These are phyloP conservation scores for Ecliptopera silaceata DNA, from an alignment of 2,888 invertebrate species.

Conservation along the genomic window DNA sequence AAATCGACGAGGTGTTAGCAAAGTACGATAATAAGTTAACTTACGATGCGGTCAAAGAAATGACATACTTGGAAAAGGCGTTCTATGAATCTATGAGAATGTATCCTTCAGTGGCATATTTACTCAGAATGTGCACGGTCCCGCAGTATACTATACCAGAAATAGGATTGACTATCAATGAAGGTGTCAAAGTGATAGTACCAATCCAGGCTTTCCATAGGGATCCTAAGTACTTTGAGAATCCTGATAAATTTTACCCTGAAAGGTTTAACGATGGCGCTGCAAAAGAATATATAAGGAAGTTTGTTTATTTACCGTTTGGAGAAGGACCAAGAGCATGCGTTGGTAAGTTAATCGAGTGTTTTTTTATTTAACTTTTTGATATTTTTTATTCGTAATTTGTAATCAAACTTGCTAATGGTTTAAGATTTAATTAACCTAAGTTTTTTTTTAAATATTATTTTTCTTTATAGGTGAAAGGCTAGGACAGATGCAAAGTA, in stretches of 20 bases:
- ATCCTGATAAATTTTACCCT: slow-evolving; percentile 65
- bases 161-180: slow-evolving; percentile 59
- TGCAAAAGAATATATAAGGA: slow-evolving; percentile 54
- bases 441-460: too few species aligned
- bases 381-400: neutral
- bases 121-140: slow-evolving; percentile 63
- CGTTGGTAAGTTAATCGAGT: slow-evolving; percentile 56
- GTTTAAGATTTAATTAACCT: too few species aligned
- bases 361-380: neutral
- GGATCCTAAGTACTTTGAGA: slow-evolving; percentile 65
- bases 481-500: slow-evolving; percentile 68
- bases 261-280: slow-evolving; percentile 61
- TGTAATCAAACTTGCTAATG: neutral
- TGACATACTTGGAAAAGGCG: slow-evolving; percentile 68
- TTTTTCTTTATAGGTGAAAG: slow-evolving; percentile 56
- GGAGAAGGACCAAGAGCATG: slow-evolving; percentile 73
- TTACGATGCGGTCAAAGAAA: slow-evolving; percentile 70
- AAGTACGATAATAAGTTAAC: slow-evolving; percentile 62
- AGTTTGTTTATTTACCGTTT: slow-evolving; percentile 65
- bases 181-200: slow-evolving; percentile 61
- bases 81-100: slow-evolving; percentile 71
- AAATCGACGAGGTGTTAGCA: slow-evolving; percentile 66
- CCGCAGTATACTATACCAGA: slow-evolving; percentile 71
- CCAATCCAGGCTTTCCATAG: slow-evolving; percentile 69
- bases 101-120: slow-evolving; percentile 68